Evolutionary conservation across 2,888 invertebrate genomes (phyloP).

Genomic region (Tethea ocularis): DNA sequence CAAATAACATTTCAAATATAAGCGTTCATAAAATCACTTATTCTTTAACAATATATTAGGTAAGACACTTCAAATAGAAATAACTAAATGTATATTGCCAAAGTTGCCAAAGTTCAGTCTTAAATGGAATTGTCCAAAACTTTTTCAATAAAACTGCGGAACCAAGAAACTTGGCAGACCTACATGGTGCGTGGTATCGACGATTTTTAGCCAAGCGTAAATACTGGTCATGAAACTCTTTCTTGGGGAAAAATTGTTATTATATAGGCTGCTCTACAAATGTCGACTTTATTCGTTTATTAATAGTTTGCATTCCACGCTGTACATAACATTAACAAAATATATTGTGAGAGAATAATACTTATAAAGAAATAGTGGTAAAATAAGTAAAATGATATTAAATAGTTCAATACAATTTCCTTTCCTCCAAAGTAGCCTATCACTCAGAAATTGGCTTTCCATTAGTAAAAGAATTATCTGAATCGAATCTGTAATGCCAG

Average conservation of each 20-base stretch:
- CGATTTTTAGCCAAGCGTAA: not conserved
- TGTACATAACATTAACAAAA: no score
- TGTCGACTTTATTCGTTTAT: no score
- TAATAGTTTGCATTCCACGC: no score
- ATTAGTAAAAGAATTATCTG: no score
- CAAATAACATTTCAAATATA: not conserved
- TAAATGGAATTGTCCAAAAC: not conserved
- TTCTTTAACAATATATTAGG: not conserved
- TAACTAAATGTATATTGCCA: not conserved
- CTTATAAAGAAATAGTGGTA: no score
- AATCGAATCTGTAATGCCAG: no score
- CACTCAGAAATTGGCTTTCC: no score
- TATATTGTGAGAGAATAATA: no score
- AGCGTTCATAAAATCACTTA: not conserved
- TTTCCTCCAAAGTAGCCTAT: no score
- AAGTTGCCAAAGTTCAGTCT: not conserved
- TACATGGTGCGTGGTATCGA: not conserved
- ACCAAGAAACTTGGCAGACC: not conserved
- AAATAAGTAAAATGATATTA: no score
- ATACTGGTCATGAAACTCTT: not conserved
- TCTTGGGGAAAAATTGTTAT: not conserved
- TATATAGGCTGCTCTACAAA: not conserved
- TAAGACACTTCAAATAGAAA: not conserved
- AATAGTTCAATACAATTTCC: no score
- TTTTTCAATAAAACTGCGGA: not conserved